phyloP scores from a whole-genome alignment of 2,888 invertebrate genomes.

The Apantesis nais region DNA sequence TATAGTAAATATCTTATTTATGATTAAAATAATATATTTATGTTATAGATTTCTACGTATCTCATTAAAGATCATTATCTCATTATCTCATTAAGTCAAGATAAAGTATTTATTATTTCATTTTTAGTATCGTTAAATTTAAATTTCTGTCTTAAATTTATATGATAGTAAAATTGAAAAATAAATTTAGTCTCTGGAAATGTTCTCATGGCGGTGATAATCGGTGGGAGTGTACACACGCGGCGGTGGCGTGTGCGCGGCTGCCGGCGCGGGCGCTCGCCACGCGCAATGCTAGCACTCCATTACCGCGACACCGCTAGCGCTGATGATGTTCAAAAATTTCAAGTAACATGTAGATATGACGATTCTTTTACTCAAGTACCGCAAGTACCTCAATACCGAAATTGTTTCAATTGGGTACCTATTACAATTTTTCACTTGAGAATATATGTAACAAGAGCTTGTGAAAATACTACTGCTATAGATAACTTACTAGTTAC shows the following conservation, averaged over 20 bases:
- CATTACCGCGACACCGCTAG: constrained; percentile 75
- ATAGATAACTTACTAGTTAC: too few relatives aligned
- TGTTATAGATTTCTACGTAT: too few relatives aligned
- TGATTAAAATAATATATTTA: neutral
- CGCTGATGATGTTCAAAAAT: constrained; percentile 59
- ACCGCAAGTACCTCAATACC: too few relatives aligned
- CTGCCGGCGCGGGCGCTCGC: constrained; percentile 51
- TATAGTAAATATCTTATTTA: neutral
- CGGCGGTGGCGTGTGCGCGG: constrained; percentile 50
- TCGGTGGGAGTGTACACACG: constrained; percentile 78
- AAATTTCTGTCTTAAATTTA: too few relatives aligned
- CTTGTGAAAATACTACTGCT: too few relatives aligned
- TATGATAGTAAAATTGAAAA: constrained; percentile 31
- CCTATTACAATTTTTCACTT: neutral
- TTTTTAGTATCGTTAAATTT: too few relatives aligned
- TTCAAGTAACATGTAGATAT: constrained; percentile 41
- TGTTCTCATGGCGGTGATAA: constrained; percentile 75
- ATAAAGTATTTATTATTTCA: too few relatives aligned
- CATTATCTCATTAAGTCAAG: too few relatives aligned
- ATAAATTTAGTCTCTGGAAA: constrained; percentile 36
- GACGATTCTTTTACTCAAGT: constrained; percentile 11
- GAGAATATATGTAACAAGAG: neutral
- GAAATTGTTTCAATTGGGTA: neutral
- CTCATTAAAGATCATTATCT: too few relatives aligned
- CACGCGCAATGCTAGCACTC: constrained; percentile 68